phyloP scores from a whole-genome alignment of 2,113 vertebrate genomes.

The Aix galericulata region DNA sequence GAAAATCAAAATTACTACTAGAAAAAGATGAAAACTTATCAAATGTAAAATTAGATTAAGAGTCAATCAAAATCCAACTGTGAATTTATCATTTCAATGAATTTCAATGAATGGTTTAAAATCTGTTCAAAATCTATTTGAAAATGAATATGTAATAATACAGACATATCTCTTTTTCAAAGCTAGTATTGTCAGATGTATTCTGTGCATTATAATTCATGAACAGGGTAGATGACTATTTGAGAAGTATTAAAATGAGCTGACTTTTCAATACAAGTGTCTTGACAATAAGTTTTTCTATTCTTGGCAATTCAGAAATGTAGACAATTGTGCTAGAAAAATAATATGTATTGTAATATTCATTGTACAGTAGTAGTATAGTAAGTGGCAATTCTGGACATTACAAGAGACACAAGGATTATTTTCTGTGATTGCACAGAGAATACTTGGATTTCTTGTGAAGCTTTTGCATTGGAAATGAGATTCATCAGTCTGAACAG shows the following conservation, averaged over 20 bases:
- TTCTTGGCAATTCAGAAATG: slow-evolving; percentile 84
- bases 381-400: slow-evolving; percentile 88
- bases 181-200: slow-evolving; percentile 82
- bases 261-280: slow-evolving; percentile 88
- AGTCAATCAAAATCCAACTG: slow-evolving; percentile 84
- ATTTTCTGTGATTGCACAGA: slow-evolving; percentile 91
- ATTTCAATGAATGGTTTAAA: slow-evolving; percentile 86
- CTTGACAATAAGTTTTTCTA: slow-evolving; percentile 87
- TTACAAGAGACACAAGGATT: slow-evolving; percentile 89
- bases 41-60: slow-evolving; percentile 87
- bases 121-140: slow-evolving; percentile 87
- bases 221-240: slow-evolving; percentile 86
- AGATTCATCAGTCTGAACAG: slow-evolving; percentile 83
- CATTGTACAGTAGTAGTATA: slow-evolving; percentile 83
- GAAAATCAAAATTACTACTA: slow-evolving; percentile 69
- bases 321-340: slow-evolving; percentile 85
- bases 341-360: slow-evolving; percentile 89
- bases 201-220: slow-evolving; percentile 89
- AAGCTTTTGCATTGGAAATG: slow-evolving; percentile 89
- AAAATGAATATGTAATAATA: slow-evolving; percentile 87
- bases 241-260: slow-evolving; percentile 91
- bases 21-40: slow-evolving; percentile 72
- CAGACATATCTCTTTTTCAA: slow-evolving; percentile 84
- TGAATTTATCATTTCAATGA: slow-evolving; percentile 86
- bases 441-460: slow-evolving; percentile 89